Percentiles rank a stretch among this genome's conserved stretches.
phyloP scores from a whole-genome alignment of 2,888 invertebrate genomes.

The Petrolisthes cinctipes region DNA sequence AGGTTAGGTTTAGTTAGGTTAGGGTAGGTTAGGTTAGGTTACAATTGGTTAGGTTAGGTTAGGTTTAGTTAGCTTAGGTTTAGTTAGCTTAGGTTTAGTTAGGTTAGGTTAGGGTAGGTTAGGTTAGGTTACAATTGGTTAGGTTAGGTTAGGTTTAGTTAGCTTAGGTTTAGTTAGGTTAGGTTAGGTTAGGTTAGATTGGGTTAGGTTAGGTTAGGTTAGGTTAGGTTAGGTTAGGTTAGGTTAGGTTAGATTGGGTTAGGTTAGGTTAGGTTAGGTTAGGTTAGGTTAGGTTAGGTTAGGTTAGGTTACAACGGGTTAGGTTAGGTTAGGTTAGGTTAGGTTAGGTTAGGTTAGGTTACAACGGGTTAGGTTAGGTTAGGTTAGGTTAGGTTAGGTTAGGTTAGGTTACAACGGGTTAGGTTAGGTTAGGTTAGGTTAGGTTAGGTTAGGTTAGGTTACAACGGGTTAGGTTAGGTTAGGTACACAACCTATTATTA shows the following conservation, averaged over 20 bases:
- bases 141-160: too few species aligned
- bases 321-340: background rate
- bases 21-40: too few species aligned
- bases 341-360: background rate
- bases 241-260: background rate
- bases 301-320: background rate
- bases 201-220: background rate
- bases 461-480: background rate
- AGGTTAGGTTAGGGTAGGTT: too few species aligned
- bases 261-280: constrained; percentile 1
- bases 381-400: constrained; percentile 7
- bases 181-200: background rate
- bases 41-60: too few species aligned
- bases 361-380: background rate
- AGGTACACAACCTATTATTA: too few species aligned
- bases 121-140: too few species aligned
- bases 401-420: background rate
- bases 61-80: too few species aligned
- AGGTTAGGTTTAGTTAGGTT: too few species aligned
- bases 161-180: too few species aligned
- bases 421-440: background rate
- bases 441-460: background rate
- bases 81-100: too few species aligned
- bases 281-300: constrained; percentile 7
- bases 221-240: background rate